A percentile compares a stretch with the other conserved stretches of the same genome.
phyloP scores from a whole-genome alignment of 2,797 vertebrate genomes.

The Melanotaenia maccullochi region DNA sequence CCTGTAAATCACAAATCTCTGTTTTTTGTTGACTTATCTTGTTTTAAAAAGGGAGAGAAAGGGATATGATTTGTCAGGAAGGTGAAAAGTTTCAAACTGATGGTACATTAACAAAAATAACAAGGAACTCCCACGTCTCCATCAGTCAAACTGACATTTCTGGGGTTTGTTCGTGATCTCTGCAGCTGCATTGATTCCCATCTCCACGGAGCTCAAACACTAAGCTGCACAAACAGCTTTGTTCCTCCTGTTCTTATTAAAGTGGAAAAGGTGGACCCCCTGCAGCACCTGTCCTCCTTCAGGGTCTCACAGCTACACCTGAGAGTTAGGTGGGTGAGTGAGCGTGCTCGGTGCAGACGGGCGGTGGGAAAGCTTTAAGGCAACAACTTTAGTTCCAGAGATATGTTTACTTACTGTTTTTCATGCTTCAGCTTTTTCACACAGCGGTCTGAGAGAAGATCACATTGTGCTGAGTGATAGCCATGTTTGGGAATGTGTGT shows the following conservation, averaged over 20 bases:
- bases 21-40: too few species aligned
- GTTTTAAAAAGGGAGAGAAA: neutral
- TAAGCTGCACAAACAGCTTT: neutral
- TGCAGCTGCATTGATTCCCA: neutral
- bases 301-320: conserved; percentile 3
- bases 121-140: conserved; percentile 6
- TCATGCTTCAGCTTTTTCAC: neutral
- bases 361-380: too few species aligned
- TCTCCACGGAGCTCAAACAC: conserved; percentile 4
- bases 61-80: neutral
- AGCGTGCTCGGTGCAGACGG: too few species aligned
- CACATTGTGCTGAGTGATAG: conserved; percentile 66
- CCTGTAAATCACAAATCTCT: too few species aligned
- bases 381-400: too few species aligned
- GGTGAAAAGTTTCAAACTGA: neutral
- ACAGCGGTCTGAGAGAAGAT: conserved; percentile 43
- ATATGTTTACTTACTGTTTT: too few species aligned
- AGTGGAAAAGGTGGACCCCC: neutral
- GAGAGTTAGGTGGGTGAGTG: neutral
- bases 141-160: conserved; percentile 13
- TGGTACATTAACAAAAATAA: conserved; percentile 17
- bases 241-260: neutral
- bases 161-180: conserved; percentile 4
- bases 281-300: conserved; percentile 12
- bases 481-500: conserved; percentile 63